Percentiles rank a stretch among this genome's conserved stretches.
Conservation (phyloP, 1,140 invertebrate genomes). For the Araneus ventricosus region DNA sequence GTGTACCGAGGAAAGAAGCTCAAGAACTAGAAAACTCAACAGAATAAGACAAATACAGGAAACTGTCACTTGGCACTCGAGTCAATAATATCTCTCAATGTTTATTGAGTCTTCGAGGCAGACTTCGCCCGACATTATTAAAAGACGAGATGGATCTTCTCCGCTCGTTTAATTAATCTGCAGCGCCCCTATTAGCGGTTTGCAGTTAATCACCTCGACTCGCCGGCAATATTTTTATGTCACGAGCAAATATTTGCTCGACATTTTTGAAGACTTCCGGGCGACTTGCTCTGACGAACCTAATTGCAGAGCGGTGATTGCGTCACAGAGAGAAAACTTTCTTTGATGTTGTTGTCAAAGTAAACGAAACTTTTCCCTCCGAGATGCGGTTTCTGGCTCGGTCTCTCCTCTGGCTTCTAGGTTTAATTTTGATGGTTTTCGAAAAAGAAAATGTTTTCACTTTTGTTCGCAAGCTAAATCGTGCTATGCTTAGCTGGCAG, state of each 20-base stretch:
- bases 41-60: too few relatives aligned
- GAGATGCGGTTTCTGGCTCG: neutral
- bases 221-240: neutral
- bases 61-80: too few relatives aligned
- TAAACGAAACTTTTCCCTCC: neutral
- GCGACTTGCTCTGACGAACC: neutral
- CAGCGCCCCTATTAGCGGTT: neutral
- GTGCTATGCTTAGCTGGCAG: too few relatives aligned
- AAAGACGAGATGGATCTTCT: neutral
- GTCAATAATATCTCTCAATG: too few relatives aligned
- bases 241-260: slow-evolving; percentile 10
- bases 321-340: neutral
- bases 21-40: too few relatives aligned
- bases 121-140: neutral
- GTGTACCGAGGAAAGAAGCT: too few relatives aligned
- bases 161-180: slow-evolving; percentile 4
- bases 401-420: neutral
- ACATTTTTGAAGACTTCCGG: slow-evolving; percentile 6
- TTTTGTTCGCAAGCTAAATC: too few relatives aligned
- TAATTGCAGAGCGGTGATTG: neutral
- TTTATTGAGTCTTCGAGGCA: too few relatives aligned
- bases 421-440: neutral
- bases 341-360: neutral
- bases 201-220: neutral
- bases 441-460: neutral